These are phyloP conservation scores for Idaea dimidiata DNA, from an alignment of 2,888 invertebrate genomes.

Conservation along the genomic window DNA sequence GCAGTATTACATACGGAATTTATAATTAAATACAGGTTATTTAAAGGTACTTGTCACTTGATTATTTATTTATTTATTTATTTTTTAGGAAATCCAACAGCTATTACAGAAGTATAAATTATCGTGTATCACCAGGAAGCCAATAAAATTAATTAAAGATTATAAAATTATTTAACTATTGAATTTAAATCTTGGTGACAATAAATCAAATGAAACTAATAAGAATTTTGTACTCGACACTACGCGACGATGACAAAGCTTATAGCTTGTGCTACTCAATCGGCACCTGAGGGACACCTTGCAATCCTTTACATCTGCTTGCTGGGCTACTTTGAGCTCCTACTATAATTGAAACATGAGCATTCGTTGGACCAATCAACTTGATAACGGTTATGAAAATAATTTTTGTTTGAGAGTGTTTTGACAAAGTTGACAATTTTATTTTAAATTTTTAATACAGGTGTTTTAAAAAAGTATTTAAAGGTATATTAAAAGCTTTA, in stretches of 20 bases:
- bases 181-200: background rate
- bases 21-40: no score
- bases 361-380: background rate
- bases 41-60: no score
- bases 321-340: slow-evolving; percentile 29
- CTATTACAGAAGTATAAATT: no score
- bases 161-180: no score
- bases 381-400: slow-evolving; percentile 1
- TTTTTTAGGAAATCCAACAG: no score
- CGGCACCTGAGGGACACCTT: slow-evolving; percentile 75
- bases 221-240: slow-evolving; percentile 32
- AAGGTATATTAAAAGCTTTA: no score
- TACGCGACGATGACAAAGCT: slow-evolving; percentile 55
- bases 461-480: no score
- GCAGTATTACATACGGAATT: no score
- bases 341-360: slow-evolving; percentile 30
- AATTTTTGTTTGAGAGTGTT: background rate
- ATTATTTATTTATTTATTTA: no score
- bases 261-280: slow-evolving; percentile 67
- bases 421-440: background rate
- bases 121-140: no score
- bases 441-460: background rate
- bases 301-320: slow-evolving; percentile 72
- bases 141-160: no score
- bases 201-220: slow-evolving; percentile 1